Conservation (phyloP, 1,140 invertebrate species). For the Bombus cullumanus region DNA sequence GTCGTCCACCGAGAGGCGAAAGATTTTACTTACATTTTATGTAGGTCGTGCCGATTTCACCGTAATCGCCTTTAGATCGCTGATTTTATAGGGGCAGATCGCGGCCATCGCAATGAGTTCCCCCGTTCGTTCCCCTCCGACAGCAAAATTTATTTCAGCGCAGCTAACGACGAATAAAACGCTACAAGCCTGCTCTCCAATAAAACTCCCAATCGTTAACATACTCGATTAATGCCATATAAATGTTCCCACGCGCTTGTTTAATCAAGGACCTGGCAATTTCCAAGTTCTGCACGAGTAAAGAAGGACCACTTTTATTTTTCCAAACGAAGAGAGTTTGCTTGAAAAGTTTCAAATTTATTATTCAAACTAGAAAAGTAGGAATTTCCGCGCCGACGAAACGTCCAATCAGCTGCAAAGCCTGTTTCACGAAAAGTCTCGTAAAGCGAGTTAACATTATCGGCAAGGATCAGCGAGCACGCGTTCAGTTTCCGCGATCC, state of each 20-base stretch:
- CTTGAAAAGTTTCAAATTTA: background rate
- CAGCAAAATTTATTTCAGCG: no score
- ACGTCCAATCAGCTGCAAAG: slow-evolving; percentile 12
- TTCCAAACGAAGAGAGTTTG: background rate
- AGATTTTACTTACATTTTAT: slow-evolving; percentile 35
- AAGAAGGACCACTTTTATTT: background rate
- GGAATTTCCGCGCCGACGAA: background rate
- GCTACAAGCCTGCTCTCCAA: no score
- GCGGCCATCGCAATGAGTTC: no score
- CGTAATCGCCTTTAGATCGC: no score
- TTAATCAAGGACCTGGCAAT: no score
- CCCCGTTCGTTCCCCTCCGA: no score
- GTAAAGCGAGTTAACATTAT: slow-evolving; percentile 27
- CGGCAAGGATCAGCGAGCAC: slow-evolving; percentile 12
- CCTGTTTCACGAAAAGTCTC: background rate
- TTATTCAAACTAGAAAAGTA: background rate
- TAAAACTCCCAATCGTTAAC: no score
- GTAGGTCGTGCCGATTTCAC: slow-evolving; percentile 20
- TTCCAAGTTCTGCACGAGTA: background rate
- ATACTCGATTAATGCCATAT: no score
- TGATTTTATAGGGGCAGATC: no score
- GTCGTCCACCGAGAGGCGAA: slow-evolving; percentile 11
- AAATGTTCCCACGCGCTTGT: no score
- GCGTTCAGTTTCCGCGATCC: slow-evolving; percentile 4
- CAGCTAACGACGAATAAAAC: no score